Percentiles rank a stretch among this genome's conserved stretches.
phyloP scores from a whole-genome alignment of 2,797 vertebrate genomes.

The Echiichthys vipera region DNA sequence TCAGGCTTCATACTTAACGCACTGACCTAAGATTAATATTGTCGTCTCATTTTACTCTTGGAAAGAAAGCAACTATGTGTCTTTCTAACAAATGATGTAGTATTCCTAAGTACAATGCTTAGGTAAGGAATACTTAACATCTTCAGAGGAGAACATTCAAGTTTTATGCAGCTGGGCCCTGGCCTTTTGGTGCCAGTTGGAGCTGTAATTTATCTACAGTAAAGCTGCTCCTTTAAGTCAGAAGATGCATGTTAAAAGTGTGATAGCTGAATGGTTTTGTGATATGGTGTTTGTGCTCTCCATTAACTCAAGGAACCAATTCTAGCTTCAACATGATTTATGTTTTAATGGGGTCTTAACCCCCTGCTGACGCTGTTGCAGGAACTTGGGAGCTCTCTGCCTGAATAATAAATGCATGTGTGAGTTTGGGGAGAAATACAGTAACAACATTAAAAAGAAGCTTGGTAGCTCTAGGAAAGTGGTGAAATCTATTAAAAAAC shows the following conservation, averaged over 20 bases:
- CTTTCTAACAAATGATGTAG: constrained; percentile 24
- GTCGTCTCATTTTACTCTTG: constrained; percentile 1
- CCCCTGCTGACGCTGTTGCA: constrained; percentile 53
- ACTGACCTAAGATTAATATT: not conserved
- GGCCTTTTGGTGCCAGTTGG: constrained; percentile 49
- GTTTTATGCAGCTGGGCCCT: constrained; percentile 30
- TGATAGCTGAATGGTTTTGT: constrained; percentile 42
- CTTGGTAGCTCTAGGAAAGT: constrained; percentile 22
- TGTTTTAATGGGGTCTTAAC: constrained; percentile 69
- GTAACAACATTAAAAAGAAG: constrained; percentile 23
- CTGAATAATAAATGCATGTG: constrained; percentile 22
- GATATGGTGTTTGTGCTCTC: constrained; percentile 55
- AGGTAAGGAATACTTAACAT: constrained; percentile 23
- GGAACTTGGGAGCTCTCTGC: constrained; percentile 51
- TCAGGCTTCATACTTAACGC: not conserved
- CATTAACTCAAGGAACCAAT: constrained; percentile 56
- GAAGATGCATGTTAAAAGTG: constrained; percentile 45
- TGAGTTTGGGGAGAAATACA: constrained; percentile 4
- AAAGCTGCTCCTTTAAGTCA: constrained; percentile 61
- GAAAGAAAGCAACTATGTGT: constrained; percentile 6
- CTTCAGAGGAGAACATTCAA: constrained; percentile 27
- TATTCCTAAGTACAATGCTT: constrained; percentile 3
- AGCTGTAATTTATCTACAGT: constrained; percentile 63
- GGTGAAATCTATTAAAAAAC: constrained; percentile 25
- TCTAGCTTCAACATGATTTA: constrained; percentile 68